Evolutionary conservation across 2,888 invertebrate species (phyloP), one percentile per base, ranked within the genome.

Genomic region (Eupeodes latifasciatus): DNA sequence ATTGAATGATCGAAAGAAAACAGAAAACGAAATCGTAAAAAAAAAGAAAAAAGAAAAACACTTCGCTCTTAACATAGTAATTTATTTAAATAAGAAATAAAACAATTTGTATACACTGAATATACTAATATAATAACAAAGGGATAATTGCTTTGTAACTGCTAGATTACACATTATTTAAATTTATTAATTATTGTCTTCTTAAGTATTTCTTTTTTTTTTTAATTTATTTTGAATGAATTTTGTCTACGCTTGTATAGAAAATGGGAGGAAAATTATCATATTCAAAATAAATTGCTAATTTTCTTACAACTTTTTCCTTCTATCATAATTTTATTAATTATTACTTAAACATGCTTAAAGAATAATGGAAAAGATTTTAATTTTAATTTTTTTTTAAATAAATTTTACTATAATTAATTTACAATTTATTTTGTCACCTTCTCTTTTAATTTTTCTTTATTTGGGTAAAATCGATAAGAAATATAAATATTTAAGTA

Each of bases 1-100:
- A 81, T 81, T 81, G 81, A 88, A 85, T 81, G 81, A 85, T 81
- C 72, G 57, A 77, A 81, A 81, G 71, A 62, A 72, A 67, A 80
- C 16, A 57, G 71, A 77, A 72, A 40, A 67, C 47, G 62, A 78
- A 67, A 53, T 36, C 51, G 51, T 51, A 10, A 51, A 51, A 47
- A 66, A 40, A 27, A 27, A n/a, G 1, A 27, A 27, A 27, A 27
- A 27, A 27, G 27, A 27, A 27, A 49, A 36, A 51, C 44, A 51
- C 67, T 51, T 11, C 51, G 11, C 36, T 49, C 49, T 69, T 40
- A 7, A 36, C 16, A 72, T 47, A 47, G 27, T 27, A 27, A 27
- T 3, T 27, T 27, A 59, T 11, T 59, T n/a, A 36, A 62, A 51
- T 44, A 14, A 49, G 11, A 75, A 75, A 34, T 6, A 77, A 78